Percentiles rank a stretch among this genome's conserved stretches.
Conservation (phyloP, 2,113 vertebrate genomes). For the Toxotes jaculatrix region DNA sequence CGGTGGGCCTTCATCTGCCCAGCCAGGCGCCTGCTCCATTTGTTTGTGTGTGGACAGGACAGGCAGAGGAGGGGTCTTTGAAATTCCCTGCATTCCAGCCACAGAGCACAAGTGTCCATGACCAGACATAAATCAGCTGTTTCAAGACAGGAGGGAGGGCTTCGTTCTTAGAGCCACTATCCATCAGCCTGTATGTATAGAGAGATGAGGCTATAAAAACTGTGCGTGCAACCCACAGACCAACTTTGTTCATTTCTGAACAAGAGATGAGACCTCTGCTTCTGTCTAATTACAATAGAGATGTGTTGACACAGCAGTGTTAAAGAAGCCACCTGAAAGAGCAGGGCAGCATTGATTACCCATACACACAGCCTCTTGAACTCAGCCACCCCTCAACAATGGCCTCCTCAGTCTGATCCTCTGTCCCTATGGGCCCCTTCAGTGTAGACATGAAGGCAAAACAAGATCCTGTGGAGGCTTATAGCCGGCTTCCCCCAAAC, state of each 20-base stretch:
- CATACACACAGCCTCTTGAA: slow-evolving; percentile 36
- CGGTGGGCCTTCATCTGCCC: slow-evolving; percentile 73
- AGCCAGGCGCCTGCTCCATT: slow-evolving; percentile 75
- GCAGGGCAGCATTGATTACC: slow-evolving; percentile 37
- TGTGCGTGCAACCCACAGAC: slow-evolving; percentile 38
- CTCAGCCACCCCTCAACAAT: slow-evolving; percentile 18
- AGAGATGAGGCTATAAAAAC: slow-evolving; percentile 64
- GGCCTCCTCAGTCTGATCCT: slow-evolving; percentile 15
- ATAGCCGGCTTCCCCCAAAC: slow-evolving; percentile 5
- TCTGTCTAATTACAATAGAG: slow-evolving; percentile 39
- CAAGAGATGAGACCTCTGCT: slow-evolving; percentile 36
- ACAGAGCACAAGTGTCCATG: slow-evolving; percentile 80
- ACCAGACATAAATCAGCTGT: slow-evolving; percentile 84
- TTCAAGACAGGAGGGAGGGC: slow-evolving; percentile 45
- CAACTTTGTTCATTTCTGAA: slow-evolving; percentile 65
- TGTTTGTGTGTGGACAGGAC: slow-evolving; percentile 78
- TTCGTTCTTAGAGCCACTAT: slow-evolving; percentile 29
- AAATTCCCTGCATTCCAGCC: slow-evolving; percentile 83
- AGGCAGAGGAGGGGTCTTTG: slow-evolving; percentile 75
- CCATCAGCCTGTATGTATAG: slow-evolving; percentile 30
- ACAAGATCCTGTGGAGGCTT: slow-evolving; percentile 19
- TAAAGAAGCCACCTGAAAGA: slow-evolving; percentile 40
- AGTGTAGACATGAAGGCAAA: slow-evolving; percentile 19
- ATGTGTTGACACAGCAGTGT: slow-evolving; percentile 55
- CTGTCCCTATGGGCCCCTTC: slow-evolving; percentile 9